These are phyloP conservation scores for Apantesis nais DNA, from an alignment of 2,888 invertebrate genomes.

Conservation along the genomic window DNA sequence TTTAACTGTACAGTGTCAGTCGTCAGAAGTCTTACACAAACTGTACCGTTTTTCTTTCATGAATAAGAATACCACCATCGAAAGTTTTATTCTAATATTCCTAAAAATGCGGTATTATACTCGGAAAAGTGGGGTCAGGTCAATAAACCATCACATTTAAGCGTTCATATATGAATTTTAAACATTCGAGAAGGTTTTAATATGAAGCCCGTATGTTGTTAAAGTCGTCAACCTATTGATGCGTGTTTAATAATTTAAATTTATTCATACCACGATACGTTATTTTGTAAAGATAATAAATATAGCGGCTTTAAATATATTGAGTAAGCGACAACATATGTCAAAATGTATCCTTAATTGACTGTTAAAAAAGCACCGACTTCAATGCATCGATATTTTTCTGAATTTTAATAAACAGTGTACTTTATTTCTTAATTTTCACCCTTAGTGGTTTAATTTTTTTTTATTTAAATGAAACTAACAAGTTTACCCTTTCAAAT, in stretches of 20 bases:
- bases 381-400: too few species aligned
- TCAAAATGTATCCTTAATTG: too few species aligned
- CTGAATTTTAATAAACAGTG: too few species aligned
- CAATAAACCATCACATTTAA: not conserved
- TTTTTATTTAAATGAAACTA: too few species aligned
- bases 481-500: too few species aligned
- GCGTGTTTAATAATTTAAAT: conserved; percentile 12
- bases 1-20: too few species aligned
- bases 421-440: too few species aligned
- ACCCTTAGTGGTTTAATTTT: too few species aligned
- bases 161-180: not conserved
- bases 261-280: conserved; percentile 7
- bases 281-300: conserved; percentile 4
- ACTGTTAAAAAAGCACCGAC: too few species aligned
- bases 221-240: conserved; percentile 19
- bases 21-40: too few species aligned
- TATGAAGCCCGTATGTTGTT: not conserved
- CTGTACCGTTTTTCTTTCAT: too few species aligned
- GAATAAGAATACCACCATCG: not conserved
- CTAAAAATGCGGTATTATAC: not conserved
- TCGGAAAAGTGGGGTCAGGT: not conserved
- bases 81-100: not conserved
- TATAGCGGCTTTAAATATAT: not conserved
- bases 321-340: not conserved
- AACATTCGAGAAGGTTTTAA: not conserved